Percentiles rank a stretch among this genome's conserved stretches.
Evolutionary conservation across 2,888 invertebrate genomes (phyloP).

Genomic region (Lasioglossum figueresi): DNA sequence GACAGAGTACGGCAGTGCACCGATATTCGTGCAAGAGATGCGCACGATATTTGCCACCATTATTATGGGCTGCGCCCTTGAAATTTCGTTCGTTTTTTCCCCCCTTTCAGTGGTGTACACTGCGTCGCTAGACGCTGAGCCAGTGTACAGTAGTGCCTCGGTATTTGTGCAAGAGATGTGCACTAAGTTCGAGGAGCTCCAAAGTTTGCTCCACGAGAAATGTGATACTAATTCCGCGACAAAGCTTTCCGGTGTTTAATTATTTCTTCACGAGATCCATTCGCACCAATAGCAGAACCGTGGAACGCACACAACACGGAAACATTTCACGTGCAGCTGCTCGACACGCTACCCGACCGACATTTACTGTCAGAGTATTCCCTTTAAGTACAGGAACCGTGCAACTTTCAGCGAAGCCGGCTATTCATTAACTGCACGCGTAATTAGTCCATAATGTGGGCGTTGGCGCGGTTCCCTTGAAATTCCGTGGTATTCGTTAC

Average conservation of each 20-base stretch:
- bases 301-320: neutral
- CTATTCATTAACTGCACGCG: conserved; percentile 15
- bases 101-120: too few species aligned
- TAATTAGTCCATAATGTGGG: conserved; percentile 3
- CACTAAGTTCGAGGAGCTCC: neutral
- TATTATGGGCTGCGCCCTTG: too few species aligned
- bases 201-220: neutral
- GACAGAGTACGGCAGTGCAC: neutral
- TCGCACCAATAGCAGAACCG: neutral
- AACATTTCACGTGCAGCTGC: neutral
- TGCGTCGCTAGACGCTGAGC: too few species aligned
- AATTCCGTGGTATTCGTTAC: too few species aligned
- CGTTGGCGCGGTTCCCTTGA: neutral
- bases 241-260: neutral
- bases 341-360: neutral
- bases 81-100: too few species aligned
- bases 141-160: neutral
- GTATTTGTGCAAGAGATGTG: neutral
- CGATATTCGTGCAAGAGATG: too few species aligned
- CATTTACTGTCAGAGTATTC: neutral
- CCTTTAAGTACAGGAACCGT: neutral
- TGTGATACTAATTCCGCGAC: neutral
- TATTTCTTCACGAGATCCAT: neutral
- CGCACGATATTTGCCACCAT: too few species aligned
- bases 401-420: neutral